Base-by-base conservation (phyloP, 2,797 vertebrate species). In the Acanthis flammea region DNA sequence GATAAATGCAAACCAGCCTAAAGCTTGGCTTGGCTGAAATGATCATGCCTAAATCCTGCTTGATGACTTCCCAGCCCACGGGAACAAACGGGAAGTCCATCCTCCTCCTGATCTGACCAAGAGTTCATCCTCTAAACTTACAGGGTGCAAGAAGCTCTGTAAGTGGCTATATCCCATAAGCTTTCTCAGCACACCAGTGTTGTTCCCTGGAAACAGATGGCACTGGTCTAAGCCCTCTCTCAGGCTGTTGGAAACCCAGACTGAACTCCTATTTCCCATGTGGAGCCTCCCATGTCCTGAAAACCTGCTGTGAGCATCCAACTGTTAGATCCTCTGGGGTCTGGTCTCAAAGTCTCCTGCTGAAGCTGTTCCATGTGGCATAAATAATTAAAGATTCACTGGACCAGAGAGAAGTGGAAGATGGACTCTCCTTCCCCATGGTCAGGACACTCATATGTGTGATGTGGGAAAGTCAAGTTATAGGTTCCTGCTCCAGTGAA, bases 361-460 rank as follows among this genome's bases (percentile, higher is more conserved):
- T 85, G 89, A 94, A 84, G 47, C 62, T 81, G 35, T 66, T 84
- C 55, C 68, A 33, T 58, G 45, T n/a, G 74, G 7, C 47, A 92
- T 84, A 88, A 96, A 96, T 94, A 70, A 94, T 96, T 96, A 92
- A 95, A 76, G 74, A 81, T 63, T 78, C 90, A 67, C 55, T 50
- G 21, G 48, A 90, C 83, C 88, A 61, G 53, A 67, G 33, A 75
- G 35, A 88, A 44, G 21, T 88, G 67, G 74, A 86, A 95, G 90
- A 79, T 42, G 79, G 30, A 86, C 79, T 84, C 73, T 78, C 23
- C 44, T 84, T 62, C 30, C 55, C 33, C 33, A 16, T 4, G 45
- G 66, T 45, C 51, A 79, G 86, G 76, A 90, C 62, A 66, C 27
- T 81, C 18, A 3, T 2, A 33, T 86, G 54, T 51, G 31, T 48